phyloP scores from a whole-genome alignment of 2,888 invertebrate genomes.

The Seira sanloemensis region DNA sequence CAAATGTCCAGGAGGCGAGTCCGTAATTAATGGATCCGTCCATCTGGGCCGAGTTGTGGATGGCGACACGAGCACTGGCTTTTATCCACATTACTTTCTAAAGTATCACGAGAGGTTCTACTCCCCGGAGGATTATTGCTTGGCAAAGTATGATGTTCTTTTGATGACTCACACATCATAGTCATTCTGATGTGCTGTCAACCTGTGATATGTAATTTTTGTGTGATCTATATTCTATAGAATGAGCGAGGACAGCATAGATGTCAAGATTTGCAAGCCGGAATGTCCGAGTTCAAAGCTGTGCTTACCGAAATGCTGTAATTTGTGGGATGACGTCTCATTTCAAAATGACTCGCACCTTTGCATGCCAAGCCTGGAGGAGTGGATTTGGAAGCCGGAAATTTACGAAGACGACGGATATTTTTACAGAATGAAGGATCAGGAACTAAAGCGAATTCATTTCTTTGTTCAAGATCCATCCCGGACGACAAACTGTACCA shows the following conservation, averaged over 20 bases:
- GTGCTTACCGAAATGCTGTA: constrained; percentile 64
- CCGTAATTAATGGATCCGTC: constrained; percentile 50
- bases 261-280: constrained; percentile 60
- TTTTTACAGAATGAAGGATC: constrained; percentile 51
- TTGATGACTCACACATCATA: neutral
- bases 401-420: constrained; percentile 61
- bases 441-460: constrained; percentile 50
- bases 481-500: constrained; percentile 51
- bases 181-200: neutral
- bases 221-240: too few relatives aligned
- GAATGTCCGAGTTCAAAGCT: constrained; percentile 56
- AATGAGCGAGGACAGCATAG: constrained; percentile 59
- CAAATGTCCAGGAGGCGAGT: constrained; percentile 53
- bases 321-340: constrained; percentile 64
- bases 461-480: constrained; percentile 64
- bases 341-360: constrained; percentile 58
- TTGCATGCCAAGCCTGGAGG: constrained; percentile 59
- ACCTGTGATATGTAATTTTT: too few relatives aligned
- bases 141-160: constrained; percentile 36
- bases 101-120: constrained; percentile 65
- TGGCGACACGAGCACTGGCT: constrained; percentile 59
- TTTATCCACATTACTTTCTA: constrained; percentile 64
- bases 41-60: constrained; percentile 51
- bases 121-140: constrained; percentile 62
- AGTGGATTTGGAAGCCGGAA: constrained; percentile 57